Percentiles rank a stretch among this genome's conserved stretches.
Conservation (phyloP, 2,797 vertebrate species). For the Liparis tanakae region DNA sequence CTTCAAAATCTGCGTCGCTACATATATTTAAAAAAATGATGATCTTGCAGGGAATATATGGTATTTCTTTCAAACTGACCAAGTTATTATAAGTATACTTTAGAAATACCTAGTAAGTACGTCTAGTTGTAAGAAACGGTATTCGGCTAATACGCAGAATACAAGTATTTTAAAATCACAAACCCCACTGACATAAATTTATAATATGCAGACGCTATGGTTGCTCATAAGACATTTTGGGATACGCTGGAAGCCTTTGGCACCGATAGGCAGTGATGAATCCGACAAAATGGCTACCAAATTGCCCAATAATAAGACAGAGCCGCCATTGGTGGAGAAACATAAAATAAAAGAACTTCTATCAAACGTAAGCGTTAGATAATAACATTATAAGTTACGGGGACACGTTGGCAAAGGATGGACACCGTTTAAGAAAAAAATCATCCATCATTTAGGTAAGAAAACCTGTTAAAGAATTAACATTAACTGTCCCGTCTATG, state of each 20-base stretch:
- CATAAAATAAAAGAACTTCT: not conserved
- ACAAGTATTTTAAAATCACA: not conserved
- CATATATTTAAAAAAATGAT: not conserved
- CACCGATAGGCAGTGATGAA: conserved; percentile 33
- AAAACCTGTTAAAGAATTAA: not conserved
- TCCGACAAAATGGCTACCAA: conserved; percentile 72
- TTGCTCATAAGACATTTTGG: conserved; percentile 3
- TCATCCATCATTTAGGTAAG: not conserved
- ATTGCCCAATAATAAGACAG: conserved; percentile 26
- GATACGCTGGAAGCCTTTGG: conserved; percentile 33
- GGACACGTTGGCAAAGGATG: not conserved
- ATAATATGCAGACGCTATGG: not conserved
- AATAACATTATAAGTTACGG: not conserved
- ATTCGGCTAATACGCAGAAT: not conserved
- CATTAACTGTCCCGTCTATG: not conserved
- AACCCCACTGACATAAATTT: not conserved
- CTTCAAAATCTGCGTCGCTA: not conserved
- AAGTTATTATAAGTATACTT: not conserved
- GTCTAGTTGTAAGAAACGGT: not conserved
- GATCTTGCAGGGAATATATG: not conserved
- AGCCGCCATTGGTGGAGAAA: not conserved
- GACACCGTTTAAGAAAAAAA: not conserved
- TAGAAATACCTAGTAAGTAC: not conserved
- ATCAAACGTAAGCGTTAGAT: not conserved
- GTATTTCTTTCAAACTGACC: conserved; percentile 1